Evolutionary conservation across 2,797 vertebrate genomes (phyloP).

Genomic region (Scleropages formosus): DNA sequence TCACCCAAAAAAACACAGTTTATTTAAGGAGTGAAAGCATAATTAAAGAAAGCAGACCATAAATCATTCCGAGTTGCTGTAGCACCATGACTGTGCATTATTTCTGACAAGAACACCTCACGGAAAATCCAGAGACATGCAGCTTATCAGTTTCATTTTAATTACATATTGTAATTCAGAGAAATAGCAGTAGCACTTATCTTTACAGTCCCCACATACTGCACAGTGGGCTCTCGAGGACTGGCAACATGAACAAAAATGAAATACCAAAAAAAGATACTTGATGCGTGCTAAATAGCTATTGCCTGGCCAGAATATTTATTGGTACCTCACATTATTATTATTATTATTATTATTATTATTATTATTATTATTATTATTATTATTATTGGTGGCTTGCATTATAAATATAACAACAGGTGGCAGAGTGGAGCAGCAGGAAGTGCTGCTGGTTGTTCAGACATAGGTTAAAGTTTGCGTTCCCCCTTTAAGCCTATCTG

Average conservation of each 20-base stretch:
- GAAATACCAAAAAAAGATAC: background rate
- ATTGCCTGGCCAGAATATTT: no score
- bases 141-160: background rate
- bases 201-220: background rate
- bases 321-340: no score
- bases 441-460: no score
- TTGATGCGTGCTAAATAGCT: no score
- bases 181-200: background rate
- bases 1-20: background rate
- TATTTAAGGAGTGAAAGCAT: background rate
- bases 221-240: background rate
- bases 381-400: no score
- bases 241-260: background rate
- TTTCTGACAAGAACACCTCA: slow-evolving; percentile 5
- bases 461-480: no score
- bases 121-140: background rate
- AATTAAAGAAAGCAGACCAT: slow-evolving; percentile 14
- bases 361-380: no score
- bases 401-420: no score
- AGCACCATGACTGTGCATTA: background rate
- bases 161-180: slow-evolving; percentile 13
- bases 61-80: background rate
- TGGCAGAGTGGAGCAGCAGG: no score
- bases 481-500: no score
- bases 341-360: no score